Base-by-base conservation (phyloP, 2,888 invertebrate species). In the Cataglyphis albicans region DNA sequence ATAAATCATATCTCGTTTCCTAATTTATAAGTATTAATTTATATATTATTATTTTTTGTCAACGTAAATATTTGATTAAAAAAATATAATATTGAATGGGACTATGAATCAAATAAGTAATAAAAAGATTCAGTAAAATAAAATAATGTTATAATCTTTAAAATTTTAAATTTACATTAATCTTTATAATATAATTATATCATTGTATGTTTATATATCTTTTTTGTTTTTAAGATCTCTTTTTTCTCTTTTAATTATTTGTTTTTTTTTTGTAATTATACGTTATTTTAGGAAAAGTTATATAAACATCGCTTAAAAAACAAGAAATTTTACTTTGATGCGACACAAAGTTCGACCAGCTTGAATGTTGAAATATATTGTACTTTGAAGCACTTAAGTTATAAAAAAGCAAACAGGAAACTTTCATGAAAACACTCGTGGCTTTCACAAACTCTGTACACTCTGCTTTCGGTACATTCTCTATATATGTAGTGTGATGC, bases 11-110 rank as follows among this genome's bases (percentile, higher is more conserved):
- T 41, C 15, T 68, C 67, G 9, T 41, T 76, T 5, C 52, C 18
- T 35, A 52, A 75, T 75, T 75, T 75, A 75, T 38, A 12, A 38
- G 10, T 18, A 25, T 32, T 21, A 18, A 75, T 64, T 35, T 64
- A 48, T 48, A 12, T 25, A 25, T 41, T 44, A 67, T 65, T 75
- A 25, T 52, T 52, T 64, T 64, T 12, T 21, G 10, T 7, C 4
- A 15, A 35, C 10, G 12, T 25, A 65, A n/a, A 29, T 61, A 6
- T 3, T 61, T 7, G 29, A 15, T 73, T 32, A 7, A 0, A 38
- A 15, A 72, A 61, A 44, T 61, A 32, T 57, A 59, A 38, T 38
- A 59, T 44, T 2, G 15, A 55, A 55, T 35, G 0, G 0, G 29
- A 72, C 38, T 9, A 3, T 9, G 21, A 59, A 59, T 59, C 15